A percentile compares a stretch with the other conserved stretches of the same genome.
Conservation (phyloP, 1,140 invertebrate species). For the Lethocerus indicus region DNA sequence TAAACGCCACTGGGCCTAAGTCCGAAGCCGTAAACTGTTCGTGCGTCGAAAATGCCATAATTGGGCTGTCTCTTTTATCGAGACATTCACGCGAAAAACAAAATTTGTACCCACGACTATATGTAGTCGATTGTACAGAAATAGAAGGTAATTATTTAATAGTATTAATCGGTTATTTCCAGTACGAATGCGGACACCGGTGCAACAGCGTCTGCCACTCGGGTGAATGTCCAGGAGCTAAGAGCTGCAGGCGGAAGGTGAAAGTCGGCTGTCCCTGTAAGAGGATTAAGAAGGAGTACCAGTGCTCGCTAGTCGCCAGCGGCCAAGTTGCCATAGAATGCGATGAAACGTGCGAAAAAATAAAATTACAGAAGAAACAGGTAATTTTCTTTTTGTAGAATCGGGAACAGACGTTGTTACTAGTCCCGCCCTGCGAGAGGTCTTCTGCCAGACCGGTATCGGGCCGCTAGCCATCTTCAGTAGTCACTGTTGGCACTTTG, state of each 20-base stretch:
- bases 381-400: constrained; percentile 13
- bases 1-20: too few relatives aligned
- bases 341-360: constrained; percentile 38
- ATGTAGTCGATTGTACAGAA: not conserved
- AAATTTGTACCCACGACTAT: not conserved
- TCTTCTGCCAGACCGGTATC: too few relatives aligned
- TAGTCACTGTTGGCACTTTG: too few relatives aligned
- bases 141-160: not conserved
- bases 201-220: constrained; percentile 61
- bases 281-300: constrained; percentile 55
- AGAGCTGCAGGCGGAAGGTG: constrained; percentile 60
- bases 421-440: too few relatives aligned
- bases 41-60: too few relatives aligned
- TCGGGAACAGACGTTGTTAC: not conserved
- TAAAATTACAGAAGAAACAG: constrained; percentile 23
- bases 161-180: constrained; percentile 6
- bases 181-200: constrained; percentile 45
- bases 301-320: constrained; percentile 42
- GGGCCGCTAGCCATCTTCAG: too few relatives aligned
- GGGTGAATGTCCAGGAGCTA: constrained; percentile 45
- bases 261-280: constrained; percentile 63
- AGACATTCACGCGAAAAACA: not conserved
- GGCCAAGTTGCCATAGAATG: constrained; percentile 35
- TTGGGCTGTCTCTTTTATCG: too few relatives aligned
- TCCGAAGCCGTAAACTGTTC: too few relatives aligned